Base-by-base conservation (phyloP, 1,140 invertebrate species). In the Drosophila lacteicornis region DNA sequence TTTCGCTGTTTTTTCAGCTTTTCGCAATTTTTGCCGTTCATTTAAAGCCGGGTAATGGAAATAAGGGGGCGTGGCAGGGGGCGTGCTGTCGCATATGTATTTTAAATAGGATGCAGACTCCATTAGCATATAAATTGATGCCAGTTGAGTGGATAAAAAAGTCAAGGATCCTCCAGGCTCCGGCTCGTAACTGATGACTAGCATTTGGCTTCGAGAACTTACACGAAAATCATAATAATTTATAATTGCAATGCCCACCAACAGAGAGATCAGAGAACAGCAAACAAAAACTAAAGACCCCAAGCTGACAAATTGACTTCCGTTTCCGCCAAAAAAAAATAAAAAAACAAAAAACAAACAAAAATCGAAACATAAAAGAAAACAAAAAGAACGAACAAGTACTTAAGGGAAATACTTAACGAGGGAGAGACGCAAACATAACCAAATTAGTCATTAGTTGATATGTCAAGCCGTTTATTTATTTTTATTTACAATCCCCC, bases 371-470 rank as follows among this genome's bases (percentile, higher is more conserved):
- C 27, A 30, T 12, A 11, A 36, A 36, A 11, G 9, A 11, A 36
- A 82, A 59, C 43, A 58, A 51, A 71, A 59, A 57, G 67, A 49
- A 50, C 40, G 45, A 70, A 58, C 59, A 74, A 73, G 67, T 73
- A 68, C 61, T 77, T 76, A 74, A 66, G 61, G 46, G 9, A 36
- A 36, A 38, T 67, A 66, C 62, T 67, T 43, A 73, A 62, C 60
- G 58, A 51, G 67, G 40, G 69, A 67, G 69, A 75, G 69, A 88
- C 50, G 82, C 82, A 68, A 90, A 85, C 82, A 90, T 90, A 90
- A 90, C 85, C 85, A 90, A 90, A 90, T 90, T 90, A 90, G 86
- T 91, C 86, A 90, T 90, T 85, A 90, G 86, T 91, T 81, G 60
- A 85, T 90, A 88, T 85, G 79, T 63, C 51, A 76, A 76, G 76